A percentile compares a stretch with the other conserved stretches of the same genome.
Evolutionary conservation across 2,888 invertebrate genomes (phyloP).

Genomic region (Autographa pulchrina): DNA sequence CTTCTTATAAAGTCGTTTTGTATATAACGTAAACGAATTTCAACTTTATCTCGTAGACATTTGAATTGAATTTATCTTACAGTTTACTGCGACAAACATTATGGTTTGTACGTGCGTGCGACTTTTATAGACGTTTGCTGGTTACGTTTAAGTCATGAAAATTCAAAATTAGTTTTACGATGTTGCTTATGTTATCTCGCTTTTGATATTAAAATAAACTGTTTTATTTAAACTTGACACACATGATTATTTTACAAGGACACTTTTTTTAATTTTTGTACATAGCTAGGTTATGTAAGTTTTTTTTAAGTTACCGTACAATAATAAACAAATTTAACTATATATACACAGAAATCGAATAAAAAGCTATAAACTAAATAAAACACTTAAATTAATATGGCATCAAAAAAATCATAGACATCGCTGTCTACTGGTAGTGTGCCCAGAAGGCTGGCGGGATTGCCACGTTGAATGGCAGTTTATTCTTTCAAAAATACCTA

Average conservation of each 20-base stretch:
- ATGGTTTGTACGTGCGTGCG: conserved; percentile 43
- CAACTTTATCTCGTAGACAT: conserved; percentile 32
- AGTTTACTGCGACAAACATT: conserved; percentile 18
- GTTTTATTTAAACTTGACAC: not conserved
- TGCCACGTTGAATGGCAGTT: too few species aligned
- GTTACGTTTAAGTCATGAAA: conserved; percentile 22
- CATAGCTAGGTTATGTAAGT: too few species aligned
- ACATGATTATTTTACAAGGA: not conserved
- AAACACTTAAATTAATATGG: too few species aligned
- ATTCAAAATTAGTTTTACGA: conserved; percentile 9
- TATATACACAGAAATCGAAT: too few species aligned
- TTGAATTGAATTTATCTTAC: conserved; percentile 27
- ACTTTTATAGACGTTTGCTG: conserved; percentile 36
- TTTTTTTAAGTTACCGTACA: too few species aligned
- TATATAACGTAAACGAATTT: conserved; percentile 23
- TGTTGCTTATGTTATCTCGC: not conserved
- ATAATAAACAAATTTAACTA: too few species aligned
- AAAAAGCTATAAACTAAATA: too few species aligned
- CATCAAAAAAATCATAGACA: too few species aligned
- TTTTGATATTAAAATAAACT: not conserved
- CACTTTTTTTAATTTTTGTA: too few species aligned
- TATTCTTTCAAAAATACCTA: too few species aligned
- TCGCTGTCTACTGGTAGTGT: too few species aligned
- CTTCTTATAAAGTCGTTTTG: conserved; percentile 36
- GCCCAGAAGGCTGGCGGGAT: too few species aligned